Evolutionary conservation across 2,797 vertebrate species (phyloP), one percentile per base, ranked within the genome.

Genomic region (Siniperca scherzeri): DNA sequence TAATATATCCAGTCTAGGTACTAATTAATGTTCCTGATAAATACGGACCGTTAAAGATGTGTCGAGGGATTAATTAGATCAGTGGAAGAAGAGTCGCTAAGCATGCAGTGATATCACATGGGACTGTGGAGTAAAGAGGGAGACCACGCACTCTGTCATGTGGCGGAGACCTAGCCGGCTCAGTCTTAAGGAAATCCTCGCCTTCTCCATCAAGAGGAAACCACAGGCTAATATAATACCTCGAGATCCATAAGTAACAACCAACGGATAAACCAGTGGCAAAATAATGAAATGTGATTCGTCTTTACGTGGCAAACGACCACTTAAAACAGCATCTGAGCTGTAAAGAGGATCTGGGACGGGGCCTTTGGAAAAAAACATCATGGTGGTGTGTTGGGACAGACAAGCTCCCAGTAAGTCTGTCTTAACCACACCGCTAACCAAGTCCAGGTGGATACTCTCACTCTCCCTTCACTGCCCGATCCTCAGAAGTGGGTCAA

Each of bases 41-140:
- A 96, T 95, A 96, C 81, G 69, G 88, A 82, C 87, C 64, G 87
- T 93, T 94, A 95, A 84, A 88, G 85, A 87, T 60, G 91, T 88
- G 87, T 88, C 93, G 70, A 82, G 96, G 94, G 95, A 96, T 91
- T 96, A 96, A 97, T 97, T 97, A 97, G 93, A 95, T 87, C 87
- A 93, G 79, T 60, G 91, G 91, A 88, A 93, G 91, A 88, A 80
- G 89, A 89, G 90, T 81, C 84, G 73, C 93, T 93, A 89, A 88
- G 91, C 88, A 94, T 86, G 87, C 88, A 71, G 79, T 82, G 68
- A 90, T 95, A 90, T 94, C 88, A 84, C 86, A 85, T 72, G 90
- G 92, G 92, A 93, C 68, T 42, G 65, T 79, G 66, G 82, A 87
- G 84, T 86, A 91, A 92, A 91, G 82, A 73, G 66, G 80, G 74